A percentile compares a stretch with the other conserved stretches of the same genome.
These are phyloP conservation scores for Catharus fuscescens DNA, from an alignment of 2,113 vertebrate species.

Conservation along the genomic window DNA sequence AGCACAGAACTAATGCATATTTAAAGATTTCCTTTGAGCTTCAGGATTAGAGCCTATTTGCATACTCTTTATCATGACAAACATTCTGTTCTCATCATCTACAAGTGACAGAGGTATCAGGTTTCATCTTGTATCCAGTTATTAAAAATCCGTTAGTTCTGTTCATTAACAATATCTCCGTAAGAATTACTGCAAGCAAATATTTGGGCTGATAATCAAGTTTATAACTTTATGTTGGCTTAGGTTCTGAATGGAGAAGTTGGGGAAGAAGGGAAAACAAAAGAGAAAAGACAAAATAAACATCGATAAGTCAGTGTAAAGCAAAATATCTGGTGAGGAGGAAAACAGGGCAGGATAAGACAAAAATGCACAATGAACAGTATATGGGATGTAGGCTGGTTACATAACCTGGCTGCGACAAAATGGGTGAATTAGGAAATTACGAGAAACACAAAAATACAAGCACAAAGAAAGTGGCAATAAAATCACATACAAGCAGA, in stretches of 20 bases:
- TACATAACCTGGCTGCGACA: neutral
- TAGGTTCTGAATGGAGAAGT: neutral
- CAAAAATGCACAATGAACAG: neutral
- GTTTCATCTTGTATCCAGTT: neutral
- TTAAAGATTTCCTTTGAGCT: neutral
- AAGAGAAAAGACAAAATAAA: neutral
- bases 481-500: neutral
- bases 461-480: neutral
- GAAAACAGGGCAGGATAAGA: neutral
- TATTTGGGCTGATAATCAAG: neutral
- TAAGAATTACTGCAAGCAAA: neutral
- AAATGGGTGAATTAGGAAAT: neutral
- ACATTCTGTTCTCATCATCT: neutral
- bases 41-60: neutral
- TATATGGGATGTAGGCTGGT: neutral
- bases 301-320: neutral
- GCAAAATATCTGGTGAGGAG: neutral
- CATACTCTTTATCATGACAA: neutral
- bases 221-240: neutral
- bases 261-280: neutral
- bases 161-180: neutral
- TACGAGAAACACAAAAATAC: neutral
- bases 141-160: neutral
- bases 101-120: neutral
- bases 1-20: neutral